Conservation (phyloP, 2,797 vertebrate genomes). For the Ctenochaetus hawaiiensis region DNA sequence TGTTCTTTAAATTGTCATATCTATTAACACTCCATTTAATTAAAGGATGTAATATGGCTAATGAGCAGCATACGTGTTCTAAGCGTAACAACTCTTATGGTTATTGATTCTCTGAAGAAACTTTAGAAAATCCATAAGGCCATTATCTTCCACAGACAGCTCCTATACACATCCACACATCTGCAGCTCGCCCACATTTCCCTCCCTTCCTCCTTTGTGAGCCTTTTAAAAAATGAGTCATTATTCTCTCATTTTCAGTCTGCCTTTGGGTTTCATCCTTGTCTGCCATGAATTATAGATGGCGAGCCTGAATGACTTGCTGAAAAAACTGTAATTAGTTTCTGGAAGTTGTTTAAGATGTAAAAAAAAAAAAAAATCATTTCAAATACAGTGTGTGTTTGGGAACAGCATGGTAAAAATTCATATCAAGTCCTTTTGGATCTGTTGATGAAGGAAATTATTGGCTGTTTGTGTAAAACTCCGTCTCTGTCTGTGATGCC, state of each 20-base stretch:
- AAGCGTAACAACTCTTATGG: slow-evolving; percentile 14
- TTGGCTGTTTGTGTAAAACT: slow-evolving; percentile 4
- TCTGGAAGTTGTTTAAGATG: slow-evolving; percentile 36
- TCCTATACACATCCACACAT: slow-evolving; percentile 8
- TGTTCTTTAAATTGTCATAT: background rate
- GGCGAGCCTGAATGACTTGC: slow-evolving; percentile 43
- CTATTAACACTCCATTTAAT: slow-evolving; percentile 4
- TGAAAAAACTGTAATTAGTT: slow-evolving; percentile 48
- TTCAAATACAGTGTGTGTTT: slow-evolving; percentile 11
- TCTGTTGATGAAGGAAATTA: slow-evolving; percentile 2
- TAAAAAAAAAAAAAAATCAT: background rate
- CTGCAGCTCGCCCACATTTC: slow-evolving; percentile 40
- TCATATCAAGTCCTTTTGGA: slow-evolving; percentile 4
- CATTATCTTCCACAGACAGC: slow-evolving; percentile 30
- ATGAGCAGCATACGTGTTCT: slow-evolving; percentile 4
- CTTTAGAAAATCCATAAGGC: slow-evolving; percentile 48
- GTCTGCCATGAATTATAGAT: slow-evolving; percentile 67
- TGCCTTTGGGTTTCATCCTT: slow-evolving; percentile 53
- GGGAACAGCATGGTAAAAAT: background rate
- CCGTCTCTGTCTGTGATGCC: background rate
- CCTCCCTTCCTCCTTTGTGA: slow-evolving; percentile 40
- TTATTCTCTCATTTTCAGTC: slow-evolving; percentile 62
- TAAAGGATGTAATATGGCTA: background rate
- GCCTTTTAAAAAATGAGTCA: slow-evolving; percentile 49
- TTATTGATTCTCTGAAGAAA: slow-evolving; percentile 46